Evolutionary conservation across 2,888 invertebrate species (phyloP).

Genomic region (Achlya flavicornis): DNA sequence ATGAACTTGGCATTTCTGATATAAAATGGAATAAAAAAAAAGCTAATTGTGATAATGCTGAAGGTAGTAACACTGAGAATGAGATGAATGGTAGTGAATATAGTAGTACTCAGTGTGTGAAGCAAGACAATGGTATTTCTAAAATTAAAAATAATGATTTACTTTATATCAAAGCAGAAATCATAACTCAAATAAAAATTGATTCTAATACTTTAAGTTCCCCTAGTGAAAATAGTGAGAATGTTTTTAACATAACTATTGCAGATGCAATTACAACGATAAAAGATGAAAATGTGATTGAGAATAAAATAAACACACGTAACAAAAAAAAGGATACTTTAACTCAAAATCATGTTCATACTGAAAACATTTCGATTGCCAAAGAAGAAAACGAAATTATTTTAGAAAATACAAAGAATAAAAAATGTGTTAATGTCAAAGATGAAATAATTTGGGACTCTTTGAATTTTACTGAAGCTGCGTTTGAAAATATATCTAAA

Average conservation of each 20-base stretch:
- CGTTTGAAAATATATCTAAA: conserved; percentile 61
- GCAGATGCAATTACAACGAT: not conserved
- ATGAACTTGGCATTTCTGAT: conserved; percentile 88
- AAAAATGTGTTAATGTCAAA: conserved; percentile 27
- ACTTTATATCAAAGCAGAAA: not conserved
- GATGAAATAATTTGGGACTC: conserved; percentile 72
- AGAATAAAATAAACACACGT: not conserved
- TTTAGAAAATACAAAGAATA: conserved; percentile 2
- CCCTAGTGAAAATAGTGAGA: not conserved
- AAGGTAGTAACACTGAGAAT: conserved; percentile 6
- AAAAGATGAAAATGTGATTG: not conserved
- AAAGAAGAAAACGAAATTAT: not conserved
- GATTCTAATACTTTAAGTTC: not conserved
- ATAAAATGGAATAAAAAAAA: conserved; percentile 86
- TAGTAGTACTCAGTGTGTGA: not conserved
- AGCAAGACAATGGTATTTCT: conserved; percentile 13
- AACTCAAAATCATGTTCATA: not conserved
- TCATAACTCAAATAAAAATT: not conserved
- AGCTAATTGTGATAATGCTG: conserved; percentile 18
- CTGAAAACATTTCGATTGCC: not conserved
- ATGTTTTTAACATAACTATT: not conserved
- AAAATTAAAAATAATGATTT: not conserved
- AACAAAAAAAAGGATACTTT: not conserved
- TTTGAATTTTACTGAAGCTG: conserved; percentile 62
- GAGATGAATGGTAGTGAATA: conserved; percentile 2